Evolutionary conservation across 2,797 vertebrate genomes (phyloP).

Genomic region (Sebastolobus altivelis): DNA sequence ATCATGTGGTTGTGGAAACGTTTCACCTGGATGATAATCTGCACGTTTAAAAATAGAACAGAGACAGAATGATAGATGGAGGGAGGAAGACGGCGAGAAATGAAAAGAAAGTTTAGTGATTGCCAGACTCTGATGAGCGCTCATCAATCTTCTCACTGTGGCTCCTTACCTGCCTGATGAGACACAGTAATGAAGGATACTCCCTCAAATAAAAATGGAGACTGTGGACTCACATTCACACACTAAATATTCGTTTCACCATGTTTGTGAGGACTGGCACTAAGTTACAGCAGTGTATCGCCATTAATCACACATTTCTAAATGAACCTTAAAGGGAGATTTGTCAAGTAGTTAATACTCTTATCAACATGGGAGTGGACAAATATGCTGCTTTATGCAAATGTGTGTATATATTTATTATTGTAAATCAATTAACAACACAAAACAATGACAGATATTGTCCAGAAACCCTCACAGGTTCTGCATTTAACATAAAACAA

Average conservation of each 20-base stretch:
- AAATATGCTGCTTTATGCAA: too few relatives aligned
- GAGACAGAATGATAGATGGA: slow-evolving; percentile 51
- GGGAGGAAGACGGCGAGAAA: slow-evolving; percentile 35
- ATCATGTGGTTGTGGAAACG: background rate
- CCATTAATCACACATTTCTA: background rate
- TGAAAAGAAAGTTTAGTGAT: slow-evolving; percentile 69
- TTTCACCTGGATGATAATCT: slow-evolving; percentile 38
- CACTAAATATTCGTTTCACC: background rate
- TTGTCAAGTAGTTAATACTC: fast-evolving
- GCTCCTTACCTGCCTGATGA: slow-evolving; percentile 60
- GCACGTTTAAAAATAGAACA: slow-evolving; percentile 50
- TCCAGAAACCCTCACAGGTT: too few relatives aligned
- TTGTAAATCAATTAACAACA: too few relatives aligned
- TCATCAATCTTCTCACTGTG: slow-evolving; percentile 60
- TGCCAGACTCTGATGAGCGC: slow-evolving; percentile 57
- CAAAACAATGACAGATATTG: too few relatives aligned
- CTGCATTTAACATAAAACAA: too few relatives aligned
- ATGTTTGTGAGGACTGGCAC: background rate
- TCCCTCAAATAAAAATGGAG: slow-evolving; percentile 58
- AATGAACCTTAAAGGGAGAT: too few relatives aligned
- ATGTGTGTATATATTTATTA: too few relatives aligned
- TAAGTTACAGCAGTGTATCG: background rate
- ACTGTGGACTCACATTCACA: slow-evolving; percentile 23
- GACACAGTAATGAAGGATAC: slow-evolving; percentile 56
- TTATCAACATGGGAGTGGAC: too few relatives aligned